Evolutionary conservation across 2,113 vertebrate genomes (phyloP).

Genomic region (Etheostoma spectabile): DNA sequence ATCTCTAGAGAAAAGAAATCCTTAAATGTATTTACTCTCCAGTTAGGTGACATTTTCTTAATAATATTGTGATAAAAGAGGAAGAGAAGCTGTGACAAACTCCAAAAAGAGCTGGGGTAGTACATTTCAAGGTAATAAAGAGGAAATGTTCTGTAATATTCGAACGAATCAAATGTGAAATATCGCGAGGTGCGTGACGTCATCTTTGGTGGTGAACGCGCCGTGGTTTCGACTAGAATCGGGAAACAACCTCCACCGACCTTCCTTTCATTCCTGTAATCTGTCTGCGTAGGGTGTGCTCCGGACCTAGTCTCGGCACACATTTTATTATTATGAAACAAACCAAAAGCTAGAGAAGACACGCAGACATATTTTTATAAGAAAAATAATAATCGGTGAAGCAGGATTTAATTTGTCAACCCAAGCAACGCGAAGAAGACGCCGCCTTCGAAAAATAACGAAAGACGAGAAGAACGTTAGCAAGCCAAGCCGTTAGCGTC

Average conservation of each 20-base stretch:
- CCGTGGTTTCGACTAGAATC: constrained; percentile 60
- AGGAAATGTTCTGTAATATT: too few relatives aligned
- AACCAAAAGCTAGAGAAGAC: constrained; percentile 85
- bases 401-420: constrained; percentile 85
- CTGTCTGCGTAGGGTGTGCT: constrained; percentile 87
- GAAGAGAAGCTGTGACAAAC: not conserved
- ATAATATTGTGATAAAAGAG: too few relatives aligned
- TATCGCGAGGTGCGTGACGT: constrained; percentile 72
- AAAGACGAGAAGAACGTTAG: constrained; percentile 65
- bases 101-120: not conserved
- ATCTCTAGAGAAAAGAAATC: too few relatives aligned
- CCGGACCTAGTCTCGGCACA: constrained; percentile 89
- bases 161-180: not conserved
- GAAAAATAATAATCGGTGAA: constrained; percentile 84
- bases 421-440: constrained; percentile 72
- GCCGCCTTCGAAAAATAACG: constrained; percentile 52
- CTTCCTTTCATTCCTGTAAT: constrained; percentile 80
- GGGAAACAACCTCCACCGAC: constrained; percentile 71
- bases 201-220: not conserved
- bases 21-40: too few relatives aligned
- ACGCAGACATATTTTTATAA: constrained; percentile 84
- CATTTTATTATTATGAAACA: constrained; percentile 90
- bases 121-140: rapidly evolving
- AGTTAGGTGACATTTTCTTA: too few relatives aligned
- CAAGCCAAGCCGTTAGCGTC: constrained; percentile 60